Base-by-base conservation (phyloP, 2,113 vertebrate species). In the Cyrtonyx montezumae region DNA sequence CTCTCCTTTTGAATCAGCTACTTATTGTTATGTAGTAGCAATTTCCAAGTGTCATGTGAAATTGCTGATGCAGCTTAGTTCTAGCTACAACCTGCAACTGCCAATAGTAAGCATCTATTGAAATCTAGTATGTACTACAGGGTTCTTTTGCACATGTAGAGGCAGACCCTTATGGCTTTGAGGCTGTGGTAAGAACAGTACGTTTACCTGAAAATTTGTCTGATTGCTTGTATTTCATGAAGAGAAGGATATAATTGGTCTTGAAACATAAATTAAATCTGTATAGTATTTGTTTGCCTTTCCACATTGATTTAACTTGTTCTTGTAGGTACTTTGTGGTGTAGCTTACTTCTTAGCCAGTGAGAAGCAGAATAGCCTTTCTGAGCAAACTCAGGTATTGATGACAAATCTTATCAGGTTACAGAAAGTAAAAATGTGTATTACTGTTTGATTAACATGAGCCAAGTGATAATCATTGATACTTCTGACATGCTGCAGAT, bases 51-150 rank as follows among this genome's bases (percentile, higher is more conserved):
- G 87, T 92, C 86, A 53, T 79, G 75, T 94, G 93, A 97, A 98
- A 97, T 73, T 97, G 98, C 98, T 98, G 97, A 98, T 91, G 95
- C 16, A 14, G 97, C 97, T 84, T 81, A 61, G 95, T 97, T 95
- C 94, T 92, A 63, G 53, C 87, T 96, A 43, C 82, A 65, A 62
- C 85, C 95, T 95, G 92, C 62, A 53, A 89, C 97, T 83, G 96
- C 94, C 96, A 82, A 74, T 94, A 93, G 92, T 53, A 71, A 92
- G 91, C 22, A 12, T 82, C 94, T 96, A 14, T 58, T 58, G 83
- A 80, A 74, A 91, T 78, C 91, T 95, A 86, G 49, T 81, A 58
- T 7, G 63, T 95, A 81, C 86, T 40, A 46, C 59, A 11, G 82
- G 90, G 76, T 70, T 78, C 79, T 88, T 84, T 30, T 73, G 79